Base-by-base conservation (phyloP, 2,888 invertebrate species). In the Drosophila meridiana region DNA sequence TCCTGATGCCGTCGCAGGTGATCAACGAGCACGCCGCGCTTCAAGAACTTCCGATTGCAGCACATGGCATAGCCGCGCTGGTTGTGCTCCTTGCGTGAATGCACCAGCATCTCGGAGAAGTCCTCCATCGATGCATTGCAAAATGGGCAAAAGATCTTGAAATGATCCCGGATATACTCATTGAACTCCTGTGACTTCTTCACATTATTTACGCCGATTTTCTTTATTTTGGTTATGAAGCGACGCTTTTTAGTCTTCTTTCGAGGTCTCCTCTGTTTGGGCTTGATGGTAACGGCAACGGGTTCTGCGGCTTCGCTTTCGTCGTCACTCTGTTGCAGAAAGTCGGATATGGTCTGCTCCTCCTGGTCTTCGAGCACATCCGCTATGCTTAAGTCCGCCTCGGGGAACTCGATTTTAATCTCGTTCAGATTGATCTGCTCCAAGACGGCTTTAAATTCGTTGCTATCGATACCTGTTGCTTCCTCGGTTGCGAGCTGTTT, bases 1-100 rank as follows among this genome's bases (percentile, higher is more conserved):
- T 93, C 86, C 53, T 90, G 76, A 73, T 93, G 93, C 0, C 88
- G 84, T 2, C 87, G 83, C 55, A 93, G 75, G 60, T 93, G 93
- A 60, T 93, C 93, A 0, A 92, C 89, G 4, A 93, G 87, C 0
- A 89, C 69, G 0, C 91, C 89, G 0, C 92, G 88, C 58, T 91
- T 91, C 13, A 78, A 83, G 13, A 91, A 92, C 73, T 92, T 93
- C 7, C 87, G 90, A 20, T 88, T 87, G 58, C 93, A 93, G 58
- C 93, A 93, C 20, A 84, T 68, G 0, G 90, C 87, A 73, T 90
- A 93, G 2, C 92, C 93, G 3, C 85, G 85, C 11, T 81, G 82
- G 38, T 91, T 87, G 68, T 92, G 92, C 50, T 81, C 82, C 11
- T 74, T 70, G 6, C 91, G 83, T 9, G 84, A 83, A 57, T 92